Evolutionary conservation across 2,888 invertebrate species (phyloP).

Genomic region (Theodoxus fluviatilis): DNA sequence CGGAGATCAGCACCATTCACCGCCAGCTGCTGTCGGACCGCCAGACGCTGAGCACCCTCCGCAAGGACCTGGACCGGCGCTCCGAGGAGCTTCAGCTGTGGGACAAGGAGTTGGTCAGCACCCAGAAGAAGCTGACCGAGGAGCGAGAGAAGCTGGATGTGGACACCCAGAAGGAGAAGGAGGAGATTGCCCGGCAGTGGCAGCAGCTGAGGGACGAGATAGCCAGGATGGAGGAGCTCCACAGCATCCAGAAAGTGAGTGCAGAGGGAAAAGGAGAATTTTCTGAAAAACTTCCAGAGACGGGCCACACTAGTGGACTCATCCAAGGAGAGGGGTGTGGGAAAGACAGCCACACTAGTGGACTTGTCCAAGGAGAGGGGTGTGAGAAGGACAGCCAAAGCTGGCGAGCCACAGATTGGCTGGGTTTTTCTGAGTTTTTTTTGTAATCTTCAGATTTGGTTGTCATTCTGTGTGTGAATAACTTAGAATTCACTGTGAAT

Average conservation of each 20-base stretch:
- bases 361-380: too few relatives aligned
- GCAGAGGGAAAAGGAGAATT: too few relatives aligned
- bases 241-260: constrained; percentile 54
- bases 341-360: too few relatives aligned
- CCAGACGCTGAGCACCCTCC: constrained; percentile 35
- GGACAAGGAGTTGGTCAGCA: constrained; percentile 43
- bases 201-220: constrained; percentile 58
- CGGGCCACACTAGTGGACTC: too few relatives aligned
- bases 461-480: too few relatives aligned
- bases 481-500: too few relatives aligned
- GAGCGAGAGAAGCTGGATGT: constrained; percentile 44
- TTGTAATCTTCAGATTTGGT: too few relatives aligned
- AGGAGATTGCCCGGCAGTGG: constrained; percentile 57
- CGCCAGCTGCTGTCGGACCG: constrained; percentile 27
- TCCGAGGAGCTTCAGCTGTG: constrained; percentile 39
- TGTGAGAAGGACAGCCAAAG: too few relatives aligned
- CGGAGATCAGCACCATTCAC: constrained; percentile 42
- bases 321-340: too few relatives aligned
- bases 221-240: constrained; percentile 55
- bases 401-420: too few relatives aligned
- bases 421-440: too few relatives aligned
- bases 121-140: constrained; percentile 39
- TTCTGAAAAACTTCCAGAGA: too few relatives aligned
- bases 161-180: constrained; percentile 50
- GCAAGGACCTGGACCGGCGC: constrained; percentile 40